A percentile compares a stretch with the other conserved stretches of the same genome.
Evolutionary conservation across 2,888 invertebrate genomes (phyloP).

Genomic region (Acleris sparsana): DNA sequence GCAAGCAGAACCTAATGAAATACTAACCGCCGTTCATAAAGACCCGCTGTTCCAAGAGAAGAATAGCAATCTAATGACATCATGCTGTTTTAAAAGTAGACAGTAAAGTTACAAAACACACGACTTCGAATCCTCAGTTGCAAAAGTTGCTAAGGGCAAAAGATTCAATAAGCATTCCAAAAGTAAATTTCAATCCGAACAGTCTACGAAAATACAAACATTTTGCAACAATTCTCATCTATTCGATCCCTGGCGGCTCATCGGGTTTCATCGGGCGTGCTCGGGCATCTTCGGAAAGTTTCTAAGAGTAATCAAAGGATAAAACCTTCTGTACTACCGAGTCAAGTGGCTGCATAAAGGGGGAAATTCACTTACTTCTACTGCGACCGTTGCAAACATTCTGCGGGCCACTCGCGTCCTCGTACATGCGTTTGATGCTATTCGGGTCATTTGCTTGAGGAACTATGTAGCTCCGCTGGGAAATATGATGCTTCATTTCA

Average conservation of each 20-base stretch:
- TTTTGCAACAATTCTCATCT: conserved; percentile 37
- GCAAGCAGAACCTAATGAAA: no score
- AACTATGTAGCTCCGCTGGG: no score
- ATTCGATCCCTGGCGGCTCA: conserved; percentile 32
- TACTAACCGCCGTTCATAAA: neutral
- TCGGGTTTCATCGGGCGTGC: conserved; percentile 12
- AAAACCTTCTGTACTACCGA: conserved; percentile 37
- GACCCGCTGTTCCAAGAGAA: neutral
- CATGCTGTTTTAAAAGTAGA: neutral
- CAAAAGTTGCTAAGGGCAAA: conserved; percentile 17
- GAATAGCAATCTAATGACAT: neutral
- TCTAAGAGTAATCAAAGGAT: conserved; percentile 37
- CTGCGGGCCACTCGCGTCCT: conserved; percentile 5
- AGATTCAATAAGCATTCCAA: conserved; percentile 33
- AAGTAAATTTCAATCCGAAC: conserved; percentile 32
- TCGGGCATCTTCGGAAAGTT: conserved; percentile 34
- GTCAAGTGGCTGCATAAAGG: conserved; percentile 38
- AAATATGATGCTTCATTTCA: no score
- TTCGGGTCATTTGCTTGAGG: no score
- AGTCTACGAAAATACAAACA: conserved; percentile 35
- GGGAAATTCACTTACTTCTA: conserved; percentile 38
- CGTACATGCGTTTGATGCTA: conserved; percentile 9
- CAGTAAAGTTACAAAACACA: conserved; percentile 6
- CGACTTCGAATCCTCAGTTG: conserved; percentile 10
- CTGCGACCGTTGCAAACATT: conserved; percentile 37